These are phyloP conservation scores for Zeuzera pyrina DNA, from an alignment of 2,888 invertebrate genomes.

Conservation along the genomic window DNA sequence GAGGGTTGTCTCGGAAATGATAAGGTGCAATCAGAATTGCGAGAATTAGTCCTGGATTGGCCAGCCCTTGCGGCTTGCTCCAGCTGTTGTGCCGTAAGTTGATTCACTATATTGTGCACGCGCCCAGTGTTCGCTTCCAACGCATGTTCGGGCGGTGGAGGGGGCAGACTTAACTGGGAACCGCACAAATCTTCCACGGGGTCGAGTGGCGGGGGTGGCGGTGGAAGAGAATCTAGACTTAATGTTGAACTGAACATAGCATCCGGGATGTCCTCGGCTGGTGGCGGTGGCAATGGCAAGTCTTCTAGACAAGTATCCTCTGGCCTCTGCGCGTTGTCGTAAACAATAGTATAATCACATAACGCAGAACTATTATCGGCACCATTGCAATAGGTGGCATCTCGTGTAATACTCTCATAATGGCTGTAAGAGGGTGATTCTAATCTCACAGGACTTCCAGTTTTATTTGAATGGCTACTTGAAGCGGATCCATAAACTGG, in stretches of 20 bases:
- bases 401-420: constrained; percentile 45
- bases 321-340: constrained; percentile 47
- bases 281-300: constrained; percentile 80
- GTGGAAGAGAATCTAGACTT: constrained; percentile 86
- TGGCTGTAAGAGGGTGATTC: constrained; percentile 44
- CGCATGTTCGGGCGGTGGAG: constrained; percentile 77
- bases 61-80: constrained; percentile 48
- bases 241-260: constrained; percentile 82
- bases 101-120: constrained; percentile 56
- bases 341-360: constrained; percentile 63
- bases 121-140: constrained; percentile 43
- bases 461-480: constrained; percentile 24
- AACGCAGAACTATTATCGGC: constrained; percentile 44
- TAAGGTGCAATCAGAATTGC: constrained; percentile 43
- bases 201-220: constrained; percentile 78
- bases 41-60: constrained; percentile 44
- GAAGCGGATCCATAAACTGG: constrained; percentile 28
- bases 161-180: constrained; percentile 83
- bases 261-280: constrained; percentile 66
- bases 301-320: constrained; percentile 45
- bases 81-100: constrained; percentile 49
- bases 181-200: constrained; percentile 73
- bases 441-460: constrained; percentile 30
- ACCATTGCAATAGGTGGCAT: constrained; percentile 36
- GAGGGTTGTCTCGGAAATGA: constrained; percentile 72